Base-by-base conservation (phyloP, 2,888 invertebrate genomes). In the Pachycephus smyrnensis region DNA sequence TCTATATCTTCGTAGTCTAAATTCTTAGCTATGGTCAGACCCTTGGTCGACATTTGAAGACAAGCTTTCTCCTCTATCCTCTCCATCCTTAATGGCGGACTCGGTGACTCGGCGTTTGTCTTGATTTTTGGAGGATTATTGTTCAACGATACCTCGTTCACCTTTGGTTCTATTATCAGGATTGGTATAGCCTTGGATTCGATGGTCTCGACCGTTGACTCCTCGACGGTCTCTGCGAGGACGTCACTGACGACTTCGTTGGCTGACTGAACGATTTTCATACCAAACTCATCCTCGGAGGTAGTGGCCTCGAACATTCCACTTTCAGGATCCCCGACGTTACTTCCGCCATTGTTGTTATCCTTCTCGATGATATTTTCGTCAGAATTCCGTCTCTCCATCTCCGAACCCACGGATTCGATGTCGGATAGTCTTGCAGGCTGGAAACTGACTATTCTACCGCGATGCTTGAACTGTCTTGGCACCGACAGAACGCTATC, bases 1-100 rank as follows among this genome's bases (percentile, higher is more conserved):
- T 91, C 91, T 71, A 92, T 91, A 32, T 91, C 91, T 77, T 92
- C 91, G 82, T 91, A 91, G 69, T 92, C 91, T 12, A 90, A 83
- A 81, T 91, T 91, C 77, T 90, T 90, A 1, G 92, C 91, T 78
- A 92, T 87, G 32, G 91, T 90, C 73, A 92, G 79, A 23, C 91
- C 88, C 76, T 90, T 91, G 4, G 89, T 82, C 0, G 90, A 89
- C 89, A 91, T 90, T 73, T 89, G 88, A 55, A 91, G 77, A 78
- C 91, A 90, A 0, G 89, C 85, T 69, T 91, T 92, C 73, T 91
- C 91, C 73, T 91, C 90, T 76, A 91, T 88, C 68, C 89, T 87
- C 30, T 90, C 90, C 80, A 90, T 85, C 69, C 86, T 86, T 71
- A 86, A 77, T 0, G 88, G 87, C 0, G 89, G 89, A 82, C 84